Percentiles rank a stretch among this genome's conserved stretches.
These are phyloP conservation scores for Poeciliopsis infans DNA, from an alignment of 2,797 vertebrate species.

Conservation along the genomic window DNA sequence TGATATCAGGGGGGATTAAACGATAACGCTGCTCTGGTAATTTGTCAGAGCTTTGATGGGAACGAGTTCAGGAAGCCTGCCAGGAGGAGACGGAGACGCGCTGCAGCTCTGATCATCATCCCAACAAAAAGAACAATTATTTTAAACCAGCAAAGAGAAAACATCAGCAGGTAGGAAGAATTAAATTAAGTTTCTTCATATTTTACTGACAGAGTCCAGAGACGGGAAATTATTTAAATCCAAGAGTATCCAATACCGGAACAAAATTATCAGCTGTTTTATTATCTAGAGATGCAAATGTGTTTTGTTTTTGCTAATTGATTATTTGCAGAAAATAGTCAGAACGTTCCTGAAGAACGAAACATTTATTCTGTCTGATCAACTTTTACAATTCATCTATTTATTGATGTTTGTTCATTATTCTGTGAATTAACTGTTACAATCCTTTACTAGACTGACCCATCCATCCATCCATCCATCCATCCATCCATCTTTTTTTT, in stretches of 20 bases:
- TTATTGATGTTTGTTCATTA: not conserved
- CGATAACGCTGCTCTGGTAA: slow-evolving; percentile 70
- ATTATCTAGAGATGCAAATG: too few species aligned
- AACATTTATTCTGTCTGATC: not conserved
- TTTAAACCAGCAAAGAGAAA: slow-evolving; percentile 11
- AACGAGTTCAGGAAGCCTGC: slow-evolving; percentile 66
- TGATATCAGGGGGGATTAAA: slow-evolving; percentile 76
- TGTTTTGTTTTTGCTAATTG: not conserved
- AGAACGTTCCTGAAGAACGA: not conserved
- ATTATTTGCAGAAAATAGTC: not conserved
- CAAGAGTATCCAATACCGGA: not conserved
- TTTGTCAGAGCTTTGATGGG: slow-evolving; percentile 77
- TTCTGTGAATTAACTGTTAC: not conserved
- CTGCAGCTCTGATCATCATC: slow-evolving; percentile 47
- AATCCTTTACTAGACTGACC: not conserved
- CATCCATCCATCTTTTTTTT: not conserved
- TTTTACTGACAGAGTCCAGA: not conserved
- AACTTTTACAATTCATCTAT: not conserved
- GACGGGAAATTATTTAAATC: not conserved
- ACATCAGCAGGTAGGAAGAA: slow-evolving; percentile 64
- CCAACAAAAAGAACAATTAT: slow-evolving; percentile 35
- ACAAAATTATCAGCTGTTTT: not conserved
- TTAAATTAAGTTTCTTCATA: slow-evolving; percentile 2
- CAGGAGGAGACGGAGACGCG: slow-evolving; percentile 48
- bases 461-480: too few species aligned